Percentiles rank a stretch among this genome's conserved stretches.
These are phyloP conservation scores for Pyrocoelia pectoralis DNA, from an alignment of 2,888 invertebrate genomes.

Conservation along the genomic window DNA sequence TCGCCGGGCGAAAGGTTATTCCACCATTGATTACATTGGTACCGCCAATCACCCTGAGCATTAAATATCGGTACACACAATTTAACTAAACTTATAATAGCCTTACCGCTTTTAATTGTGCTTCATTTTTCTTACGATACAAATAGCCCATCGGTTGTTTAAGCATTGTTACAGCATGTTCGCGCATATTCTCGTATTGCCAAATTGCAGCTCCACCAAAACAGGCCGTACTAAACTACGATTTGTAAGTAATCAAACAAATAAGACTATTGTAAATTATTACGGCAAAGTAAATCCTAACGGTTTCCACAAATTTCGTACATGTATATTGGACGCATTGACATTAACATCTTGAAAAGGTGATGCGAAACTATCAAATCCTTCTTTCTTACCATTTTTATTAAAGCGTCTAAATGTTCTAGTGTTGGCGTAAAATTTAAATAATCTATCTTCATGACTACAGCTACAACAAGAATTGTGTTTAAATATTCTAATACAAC, in stretches of 20 bases:
- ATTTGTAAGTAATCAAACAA: constrained; percentile 18
- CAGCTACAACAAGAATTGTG: constrained; percentile 26
- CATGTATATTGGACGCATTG: constrained; percentile 60
- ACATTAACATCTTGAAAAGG: constrained; percentile 60
- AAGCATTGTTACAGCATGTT: constrained; percentile 65
- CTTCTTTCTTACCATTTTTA: constrained; percentile 42
- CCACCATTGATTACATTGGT: constrained; percentile 72
- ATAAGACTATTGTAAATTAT: constrained; percentile 33
- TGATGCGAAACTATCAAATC: constrained; percentile 51
- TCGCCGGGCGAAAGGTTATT: constrained; percentile 74
- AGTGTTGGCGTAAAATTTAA: constrained; percentile 36
- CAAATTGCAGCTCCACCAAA: constrained; percentile 81
- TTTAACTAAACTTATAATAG: too few species aligned
- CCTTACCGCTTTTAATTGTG: constrained; percentile 20
- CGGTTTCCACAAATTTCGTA: constrained; percentile 66
- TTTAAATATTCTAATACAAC: constrained; percentile 6
- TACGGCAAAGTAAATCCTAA: constrained; percentile 73
- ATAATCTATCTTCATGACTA: constrained; percentile 14
- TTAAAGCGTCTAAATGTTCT: constrained; percentile 40
- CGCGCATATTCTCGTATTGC: constrained; percentile 81
- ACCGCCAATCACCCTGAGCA: constrained; percentile 53
- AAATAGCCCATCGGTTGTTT: constrained; percentile 56
- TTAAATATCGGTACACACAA: too few species aligned
- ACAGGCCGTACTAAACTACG: constrained; percentile 65
- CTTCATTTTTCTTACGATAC: constrained; percentile 17